These are phyloP conservation scores for Sycophaga agraensis DNA, from an alignment of 1,140 invertebrate species.

Conservation along the genomic window DNA sequence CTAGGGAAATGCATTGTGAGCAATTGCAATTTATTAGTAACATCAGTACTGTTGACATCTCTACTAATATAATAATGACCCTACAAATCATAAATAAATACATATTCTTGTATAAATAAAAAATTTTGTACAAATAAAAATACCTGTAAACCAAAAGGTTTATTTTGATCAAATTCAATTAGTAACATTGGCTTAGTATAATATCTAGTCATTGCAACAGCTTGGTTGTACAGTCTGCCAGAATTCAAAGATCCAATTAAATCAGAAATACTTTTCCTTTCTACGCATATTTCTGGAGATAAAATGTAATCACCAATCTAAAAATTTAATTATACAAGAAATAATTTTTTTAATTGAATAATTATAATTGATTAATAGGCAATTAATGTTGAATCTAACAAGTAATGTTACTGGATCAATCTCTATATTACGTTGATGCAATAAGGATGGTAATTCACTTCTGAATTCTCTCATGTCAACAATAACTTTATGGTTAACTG, in stretches of 20 bases:
- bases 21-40: slow-evolving; percentile 83
- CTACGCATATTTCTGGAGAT: slow-evolving; percentile 93
- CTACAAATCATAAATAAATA: slow-evolving; percentile 54
- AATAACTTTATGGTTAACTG: slow-evolving; percentile 69
- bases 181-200: slow-evolving; percentile 89
- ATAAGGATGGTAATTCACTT: slow-evolving; percentile 90
- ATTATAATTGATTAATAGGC: background rate
- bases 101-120: background rate
- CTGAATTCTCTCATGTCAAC: slow-evolving; percentile 99
- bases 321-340: too few relatives aligned
- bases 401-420: slow-evolving; percentile 89
- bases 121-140: background rate
- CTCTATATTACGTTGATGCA: slow-evolving; percentile 91
- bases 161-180: slow-evolving; percentile 95
- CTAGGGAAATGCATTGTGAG: slow-evolving; percentile 93
- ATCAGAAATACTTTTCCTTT: slow-evolving; percentile 97
- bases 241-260: slow-evolving; percentile 93
- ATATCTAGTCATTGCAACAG: slow-evolving; percentile 83
- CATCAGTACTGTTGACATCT: slow-evolving; percentile 74
- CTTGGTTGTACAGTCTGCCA: slow-evolving; percentile 94
- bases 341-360: too few relatives aligned
- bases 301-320: slow-evolving; percentile 97
- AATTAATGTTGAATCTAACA: slow-evolving; percentile 53
- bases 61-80: slow-evolving; percentile 77
- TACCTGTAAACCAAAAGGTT: slow-evolving; percentile 86